These are phyloP conservation scores for Thera britannica DNA, from an alignment of 2,888 invertebrate genomes.

Conservation along the genomic window DNA sequence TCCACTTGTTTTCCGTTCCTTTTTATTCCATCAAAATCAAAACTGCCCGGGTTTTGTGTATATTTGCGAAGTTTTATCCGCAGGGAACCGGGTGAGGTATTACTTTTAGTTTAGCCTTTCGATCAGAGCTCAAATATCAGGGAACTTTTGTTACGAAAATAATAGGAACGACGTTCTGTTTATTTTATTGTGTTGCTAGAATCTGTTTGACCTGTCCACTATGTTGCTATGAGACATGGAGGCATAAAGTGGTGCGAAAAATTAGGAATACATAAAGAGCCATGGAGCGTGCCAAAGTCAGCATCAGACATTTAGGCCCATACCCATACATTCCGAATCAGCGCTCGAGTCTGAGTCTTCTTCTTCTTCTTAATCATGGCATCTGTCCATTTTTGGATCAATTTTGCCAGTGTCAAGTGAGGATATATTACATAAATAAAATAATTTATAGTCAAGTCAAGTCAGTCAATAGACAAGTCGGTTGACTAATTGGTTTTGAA, in stretches of 20 bases:
- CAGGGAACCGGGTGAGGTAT: constrained; percentile 39
- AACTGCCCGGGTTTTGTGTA: constrained; percentile 34
- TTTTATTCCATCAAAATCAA: constrained; percentile 40
- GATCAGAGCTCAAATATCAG: constrained; percentile 22
- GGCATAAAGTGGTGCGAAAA: neutral
- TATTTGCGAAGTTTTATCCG: constrained; percentile 40
- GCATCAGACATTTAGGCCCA: too few relatives aligned
- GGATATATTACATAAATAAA: too few relatives aligned
- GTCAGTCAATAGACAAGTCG: too few relatives aligned
- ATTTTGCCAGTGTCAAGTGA: too few relatives aligned
- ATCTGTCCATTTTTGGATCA: too few relatives aligned
- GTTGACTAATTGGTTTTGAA: too few relatives aligned
- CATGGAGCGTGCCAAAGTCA: neutral
- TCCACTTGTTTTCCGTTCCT: constrained; percentile 31
- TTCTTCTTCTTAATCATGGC: too few relatives aligned
- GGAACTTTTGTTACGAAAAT: constrained; percentile 22
- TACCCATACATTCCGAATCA: too few relatives aligned
- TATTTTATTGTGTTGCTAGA: neutral
- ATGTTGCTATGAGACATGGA: neutral
- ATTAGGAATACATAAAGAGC: neutral
- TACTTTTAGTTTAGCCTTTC: constrained; percentile 42
- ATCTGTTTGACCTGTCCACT: neutral
- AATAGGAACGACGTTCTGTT: neutral
- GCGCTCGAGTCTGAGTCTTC: too few relatives aligned
- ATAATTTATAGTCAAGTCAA: too few relatives aligned